Evolutionary conservation across 2,113 vertebrate species (phyloP).

Genomic region (Redunca redunca): DNA sequence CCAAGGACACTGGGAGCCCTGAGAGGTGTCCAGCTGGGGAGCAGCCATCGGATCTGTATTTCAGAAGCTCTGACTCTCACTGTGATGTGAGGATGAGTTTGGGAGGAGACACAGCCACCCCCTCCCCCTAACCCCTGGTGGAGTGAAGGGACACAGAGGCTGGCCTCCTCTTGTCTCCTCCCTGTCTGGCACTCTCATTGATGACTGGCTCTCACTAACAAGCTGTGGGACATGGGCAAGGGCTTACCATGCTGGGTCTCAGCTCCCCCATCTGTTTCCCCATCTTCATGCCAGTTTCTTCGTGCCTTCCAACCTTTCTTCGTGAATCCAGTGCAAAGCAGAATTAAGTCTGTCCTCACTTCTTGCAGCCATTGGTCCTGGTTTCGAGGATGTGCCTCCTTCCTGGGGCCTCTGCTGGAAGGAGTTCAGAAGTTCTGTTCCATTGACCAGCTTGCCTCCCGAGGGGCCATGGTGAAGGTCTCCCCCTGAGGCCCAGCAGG

Average conservation of each 20-base stretch:
- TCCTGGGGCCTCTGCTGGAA: neutral
- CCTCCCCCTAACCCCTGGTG: rapidly evolving
- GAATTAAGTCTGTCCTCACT: neutral
- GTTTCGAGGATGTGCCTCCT: neutral
- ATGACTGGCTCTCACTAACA: neutral
- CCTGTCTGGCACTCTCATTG: neutral
- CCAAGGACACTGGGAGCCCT: neutral
- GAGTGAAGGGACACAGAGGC: neutral
- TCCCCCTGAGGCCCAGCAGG: neutral
- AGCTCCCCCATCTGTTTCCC: neutral
- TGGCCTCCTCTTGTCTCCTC: rapidly evolving
- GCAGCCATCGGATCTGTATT: rapidly evolving
- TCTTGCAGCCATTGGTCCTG: neutral
- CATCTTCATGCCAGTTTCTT: neutral
- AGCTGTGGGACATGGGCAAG: neutral
- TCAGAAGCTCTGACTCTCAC: neutral
- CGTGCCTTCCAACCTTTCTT: neutral
- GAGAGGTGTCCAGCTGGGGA: neutral
- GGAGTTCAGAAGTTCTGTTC: neutral
- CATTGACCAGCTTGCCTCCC: neutral
- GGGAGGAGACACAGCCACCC: rapidly evolving
- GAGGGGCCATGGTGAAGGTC: neutral
- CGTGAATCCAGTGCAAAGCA: neutral
- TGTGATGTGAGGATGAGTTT: neutral
- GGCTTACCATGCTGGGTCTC: neutral